Evolutionary conservation across 2,113 vertebrate species (phyloP), one percentile per base, ranked within the genome.

Genomic region (Ranitomeya imitator): DNA sequence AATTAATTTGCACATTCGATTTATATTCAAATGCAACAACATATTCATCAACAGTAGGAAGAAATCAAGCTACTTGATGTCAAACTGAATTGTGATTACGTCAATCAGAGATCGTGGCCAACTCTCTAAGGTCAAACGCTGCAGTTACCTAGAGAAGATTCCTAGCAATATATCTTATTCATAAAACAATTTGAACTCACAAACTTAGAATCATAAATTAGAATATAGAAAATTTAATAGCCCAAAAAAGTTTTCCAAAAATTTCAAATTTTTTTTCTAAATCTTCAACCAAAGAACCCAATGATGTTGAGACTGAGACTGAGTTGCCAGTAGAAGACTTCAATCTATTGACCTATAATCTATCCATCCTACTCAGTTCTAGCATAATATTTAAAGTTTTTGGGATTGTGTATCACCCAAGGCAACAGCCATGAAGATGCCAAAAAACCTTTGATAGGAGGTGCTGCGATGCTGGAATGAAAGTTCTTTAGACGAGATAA

Each of bases 1-100:
- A 74, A 79, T 87, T 69, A 87, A 79, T 87, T 87, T 87, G 77
- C 63, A 82, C 54, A 73, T 87, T 87, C 86, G 45, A 87, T 87
- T 87, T 82, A 87, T 82, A 87, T 87, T 87, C 79, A 87, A 87
- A 87, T 87, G 54, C 15, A 87, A 74, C 76, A 61, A 60, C 23
- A 82, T 82, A 87, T 73, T 73, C 74, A 87, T 73, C 65, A 81
- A 23, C 9, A 18, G 8, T 61, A 21, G 45, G 12, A 60, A 55
- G 60, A 80, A 80, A 80, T 31, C 26, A 23, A 73, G 79, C 54
- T 55, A 69, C 13, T 82, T 74, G 78, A 52, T 87, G 79, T 87
- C 86, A 71, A 31, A 59, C 67, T 82, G 23, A 87, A 87, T 74
- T 82, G 45, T 45, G 18, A 23, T 86, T 79, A 79, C 54, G 76